Conservation (phyloP, 2,113 vertebrate species). For the Plecotus auritus region DNA sequence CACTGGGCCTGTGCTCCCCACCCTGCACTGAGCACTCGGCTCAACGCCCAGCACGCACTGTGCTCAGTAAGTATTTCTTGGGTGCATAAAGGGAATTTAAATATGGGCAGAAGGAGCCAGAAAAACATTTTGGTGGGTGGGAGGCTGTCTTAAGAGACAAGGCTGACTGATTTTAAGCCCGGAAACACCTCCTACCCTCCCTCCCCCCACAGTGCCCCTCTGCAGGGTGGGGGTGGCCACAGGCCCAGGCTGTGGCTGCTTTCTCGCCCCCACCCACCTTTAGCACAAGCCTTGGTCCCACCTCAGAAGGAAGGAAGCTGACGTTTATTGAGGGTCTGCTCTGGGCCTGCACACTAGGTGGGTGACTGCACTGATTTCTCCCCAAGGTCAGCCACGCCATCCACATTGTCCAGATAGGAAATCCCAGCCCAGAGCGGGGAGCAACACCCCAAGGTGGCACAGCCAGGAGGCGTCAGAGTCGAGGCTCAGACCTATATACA, state of each 20-base stretch:
- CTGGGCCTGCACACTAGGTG: neutral
- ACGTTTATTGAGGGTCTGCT: neutral
- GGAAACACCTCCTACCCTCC: neutral
- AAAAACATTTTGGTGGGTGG: neutral
- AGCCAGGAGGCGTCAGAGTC: neutral
- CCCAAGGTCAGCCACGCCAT: rapidly evolving
- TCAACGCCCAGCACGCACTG: rapidly evolving
- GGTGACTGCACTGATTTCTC: neutral
- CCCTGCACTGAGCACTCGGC: neutral
- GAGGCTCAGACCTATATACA: neutral
- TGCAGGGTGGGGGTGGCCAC: neutral
- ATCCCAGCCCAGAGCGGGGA: neutral
- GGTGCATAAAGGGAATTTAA: neutral
- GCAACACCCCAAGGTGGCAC: rapidly evolving
- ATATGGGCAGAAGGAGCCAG: neutral
- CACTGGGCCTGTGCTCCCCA: too few species aligned
- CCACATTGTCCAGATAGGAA: neutral
- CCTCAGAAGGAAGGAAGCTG: conserved; percentile 5
- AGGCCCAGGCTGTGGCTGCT: neutral
- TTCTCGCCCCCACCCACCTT: neutral
- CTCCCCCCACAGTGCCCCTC: neutral
- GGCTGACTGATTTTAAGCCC: neutral
- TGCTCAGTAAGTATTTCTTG: neutral
- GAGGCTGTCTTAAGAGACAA: neutral
- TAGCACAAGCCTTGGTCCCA: neutral